phyloP scores from a whole-genome alignment of 2,113 vertebrate species.

The Pandion haliaetus region DNA sequence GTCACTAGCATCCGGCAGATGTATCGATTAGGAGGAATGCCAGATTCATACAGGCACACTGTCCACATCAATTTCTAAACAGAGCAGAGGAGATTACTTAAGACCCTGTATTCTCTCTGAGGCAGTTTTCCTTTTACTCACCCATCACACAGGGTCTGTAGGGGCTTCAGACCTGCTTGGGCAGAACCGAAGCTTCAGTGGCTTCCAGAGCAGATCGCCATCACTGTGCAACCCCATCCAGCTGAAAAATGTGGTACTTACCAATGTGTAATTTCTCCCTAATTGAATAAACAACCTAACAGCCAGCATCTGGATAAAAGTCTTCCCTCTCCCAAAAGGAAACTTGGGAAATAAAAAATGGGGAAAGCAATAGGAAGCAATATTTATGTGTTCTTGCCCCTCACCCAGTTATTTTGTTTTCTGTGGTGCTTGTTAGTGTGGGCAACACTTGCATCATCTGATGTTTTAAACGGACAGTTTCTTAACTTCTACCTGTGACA shows the following conservation, averaged over 20 bases:
- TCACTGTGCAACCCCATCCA: neutral
- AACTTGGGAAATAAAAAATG: neutral
- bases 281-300: neutral
- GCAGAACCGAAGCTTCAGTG: neutral
- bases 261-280: neutral
- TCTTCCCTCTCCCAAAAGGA: neutral
- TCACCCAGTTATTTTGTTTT: neutral
- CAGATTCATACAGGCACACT: neutral
- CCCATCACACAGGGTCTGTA: rapidly evolving
- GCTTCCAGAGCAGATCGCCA: neutral
- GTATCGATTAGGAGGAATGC: neutral
- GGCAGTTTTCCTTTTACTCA: neutral
- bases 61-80: neutral
- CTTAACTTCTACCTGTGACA: neutral
- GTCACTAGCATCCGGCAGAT: neutral
- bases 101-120: neutral
- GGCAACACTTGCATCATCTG: neutral
- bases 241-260: neutral
- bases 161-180: neutral
- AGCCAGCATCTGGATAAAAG: neutral
- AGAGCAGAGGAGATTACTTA: neutral
- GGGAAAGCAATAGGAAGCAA: neutral
- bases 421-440: neutral
- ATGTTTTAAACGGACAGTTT: neutral
- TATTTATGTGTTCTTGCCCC: neutral